phyloP scores from a whole-genome alignment of 1,140 invertebrate species.

The Drosophila subpulchrella region DNA sequence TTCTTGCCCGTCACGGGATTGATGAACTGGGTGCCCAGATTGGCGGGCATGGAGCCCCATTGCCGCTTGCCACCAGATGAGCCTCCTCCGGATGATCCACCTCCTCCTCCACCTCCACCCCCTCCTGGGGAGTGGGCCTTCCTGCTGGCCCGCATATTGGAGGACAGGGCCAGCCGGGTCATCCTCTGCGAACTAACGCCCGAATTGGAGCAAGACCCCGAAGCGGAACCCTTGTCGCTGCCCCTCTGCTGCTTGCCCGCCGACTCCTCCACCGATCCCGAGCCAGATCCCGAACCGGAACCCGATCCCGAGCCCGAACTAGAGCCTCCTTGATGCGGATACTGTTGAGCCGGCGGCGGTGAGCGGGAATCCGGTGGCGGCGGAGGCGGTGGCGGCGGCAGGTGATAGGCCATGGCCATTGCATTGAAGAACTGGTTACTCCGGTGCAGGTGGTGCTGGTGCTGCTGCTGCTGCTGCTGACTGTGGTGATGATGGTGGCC shows the following conservation, averaged over 20 bases:
- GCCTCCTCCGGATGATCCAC: background rate
- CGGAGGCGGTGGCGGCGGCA: conserved; percentile 87
- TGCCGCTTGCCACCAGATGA: conserved; percentile 88
- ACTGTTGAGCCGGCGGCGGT: conserved; percentile 1
- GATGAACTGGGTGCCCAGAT: conserved; percentile 94
- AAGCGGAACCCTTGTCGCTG: conserved; percentile 7
- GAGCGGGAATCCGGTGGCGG: conserved; percentile 37
- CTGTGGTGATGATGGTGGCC: conserved; percentile 74
- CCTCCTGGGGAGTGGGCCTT: conserved; percentile 90
- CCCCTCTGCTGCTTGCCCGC: background rate
- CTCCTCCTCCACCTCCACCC: conserved; percentile 81
- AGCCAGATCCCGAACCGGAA: conserved; percentile 18
- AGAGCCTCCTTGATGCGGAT: conserved; percentile 12
- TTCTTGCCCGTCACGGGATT: conserved; percentile 97
- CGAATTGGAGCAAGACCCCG: conserved; percentile 16
- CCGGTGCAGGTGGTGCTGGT: conserved; percentile 78
- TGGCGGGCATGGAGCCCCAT: conserved; percentile 94
- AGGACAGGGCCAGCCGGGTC: conserved; percentile 47
- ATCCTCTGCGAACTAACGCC: conserved; percentile 48
- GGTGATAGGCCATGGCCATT: conserved; percentile 87
- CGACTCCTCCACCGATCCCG: conserved; percentile 1
- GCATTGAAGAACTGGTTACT: conserved; percentile 86
- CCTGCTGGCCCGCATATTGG: conserved; percentile 84
- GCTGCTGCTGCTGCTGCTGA: conserved; percentile 71
- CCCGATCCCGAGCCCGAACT: conserved; percentile 6